These are phyloP conservation scores for Antigone vipio DNA, from an alignment of 2,113 vertebrate species.

Conservation along the genomic window DNA sequence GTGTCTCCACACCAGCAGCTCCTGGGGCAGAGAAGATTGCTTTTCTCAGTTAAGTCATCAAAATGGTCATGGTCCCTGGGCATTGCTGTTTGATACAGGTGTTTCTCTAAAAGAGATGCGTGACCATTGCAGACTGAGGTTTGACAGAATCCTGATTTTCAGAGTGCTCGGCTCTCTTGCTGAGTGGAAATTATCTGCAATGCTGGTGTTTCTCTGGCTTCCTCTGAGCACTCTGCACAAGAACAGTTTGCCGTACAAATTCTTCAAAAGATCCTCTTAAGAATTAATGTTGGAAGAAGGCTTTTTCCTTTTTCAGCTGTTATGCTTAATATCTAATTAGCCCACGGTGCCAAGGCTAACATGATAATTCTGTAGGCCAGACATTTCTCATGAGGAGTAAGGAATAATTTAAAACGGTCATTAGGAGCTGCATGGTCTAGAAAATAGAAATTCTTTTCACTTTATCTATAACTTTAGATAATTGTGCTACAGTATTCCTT, in stretches of 20 bases:
- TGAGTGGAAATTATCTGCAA: neutral
- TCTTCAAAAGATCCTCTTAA: neutral
- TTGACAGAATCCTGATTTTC: neutral
- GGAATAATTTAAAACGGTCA: conserved; percentile 5
- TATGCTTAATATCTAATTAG: conserved; percentile 8
- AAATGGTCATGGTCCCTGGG: neutral
- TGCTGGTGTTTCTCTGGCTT: neutral
- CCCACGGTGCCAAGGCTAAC: neutral
- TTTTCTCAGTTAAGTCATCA: neutral
- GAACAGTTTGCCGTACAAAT: neutral
- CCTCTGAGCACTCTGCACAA: neutral
- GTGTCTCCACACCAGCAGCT: neutral
- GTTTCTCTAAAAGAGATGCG: neutral
- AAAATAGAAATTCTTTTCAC: neutral
- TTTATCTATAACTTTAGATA: neutral
- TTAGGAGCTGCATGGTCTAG: neutral
- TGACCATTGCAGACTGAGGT: neutral
- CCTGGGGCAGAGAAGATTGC: neutral
- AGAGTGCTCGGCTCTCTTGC: neutral
- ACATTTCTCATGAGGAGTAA: neutral
- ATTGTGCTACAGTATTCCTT: neutral
- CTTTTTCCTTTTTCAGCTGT: neutral
- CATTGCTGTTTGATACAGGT: neutral
- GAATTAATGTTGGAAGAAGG: neutral
- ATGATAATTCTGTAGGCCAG: neutral